phyloP scores from a whole-genome alignment of 2,888 invertebrate species.

The Spatulosminthurus flaviceps region DNA sequence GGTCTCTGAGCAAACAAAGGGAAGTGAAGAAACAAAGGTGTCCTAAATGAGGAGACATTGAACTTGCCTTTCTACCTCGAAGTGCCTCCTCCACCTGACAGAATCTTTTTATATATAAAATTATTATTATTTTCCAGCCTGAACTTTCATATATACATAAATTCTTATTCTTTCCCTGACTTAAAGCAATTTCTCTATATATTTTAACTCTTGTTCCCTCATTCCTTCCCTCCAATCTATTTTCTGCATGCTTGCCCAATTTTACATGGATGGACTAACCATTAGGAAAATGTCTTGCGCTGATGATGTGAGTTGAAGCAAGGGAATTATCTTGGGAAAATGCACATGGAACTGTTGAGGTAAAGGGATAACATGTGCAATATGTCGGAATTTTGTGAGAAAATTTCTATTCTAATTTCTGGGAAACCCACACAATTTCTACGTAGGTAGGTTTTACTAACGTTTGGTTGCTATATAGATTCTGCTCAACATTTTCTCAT shows the following conservation, averaged over 20 bases:
- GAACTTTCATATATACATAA: neutral
- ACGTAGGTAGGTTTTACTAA: neutral
- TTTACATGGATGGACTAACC: no score
- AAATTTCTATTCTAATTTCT: neutral
- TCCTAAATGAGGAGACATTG: conserved; percentile 35
- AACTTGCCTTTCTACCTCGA: conserved; percentile 2
- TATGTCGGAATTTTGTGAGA: neutral
- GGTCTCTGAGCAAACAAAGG: neutral
- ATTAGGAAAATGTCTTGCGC: neutral
- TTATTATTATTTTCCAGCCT: neutral
- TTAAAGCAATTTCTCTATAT: no score
- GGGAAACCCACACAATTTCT: neutral
- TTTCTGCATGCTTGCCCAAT: conserved; percentile 10
- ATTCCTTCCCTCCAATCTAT: neutral
- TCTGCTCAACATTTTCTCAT: neutral
- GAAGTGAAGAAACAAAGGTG: conserved; percentile 33
- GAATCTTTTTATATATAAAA: neutral
- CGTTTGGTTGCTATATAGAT: no score
- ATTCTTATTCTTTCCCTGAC: neutral
- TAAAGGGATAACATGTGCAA: no score
- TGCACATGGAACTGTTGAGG: no score
- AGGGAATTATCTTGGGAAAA: neutral
- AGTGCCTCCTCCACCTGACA: conserved; percentile 30
- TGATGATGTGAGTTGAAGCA: neutral
- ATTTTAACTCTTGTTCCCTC: neutral